Percentiles rank a stretch among this genome's conserved stretches.
Conservation (phyloP, 2,888 invertebrate genomes). For the Chymomyza fuscimana region DNA sequence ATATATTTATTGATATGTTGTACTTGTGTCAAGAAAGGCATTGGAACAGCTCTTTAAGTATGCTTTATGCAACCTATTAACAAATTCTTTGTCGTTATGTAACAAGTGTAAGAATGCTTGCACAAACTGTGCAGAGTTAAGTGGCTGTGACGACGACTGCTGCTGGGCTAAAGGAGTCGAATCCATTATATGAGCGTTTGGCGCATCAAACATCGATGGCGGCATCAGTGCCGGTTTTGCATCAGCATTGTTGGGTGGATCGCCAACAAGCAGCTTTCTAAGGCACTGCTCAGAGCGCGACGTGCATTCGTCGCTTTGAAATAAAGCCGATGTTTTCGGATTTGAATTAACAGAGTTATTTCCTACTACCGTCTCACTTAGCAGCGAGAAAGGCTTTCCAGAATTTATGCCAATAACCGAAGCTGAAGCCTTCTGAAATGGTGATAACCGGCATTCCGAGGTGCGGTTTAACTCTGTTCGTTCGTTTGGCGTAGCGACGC, state of each 20-base stretch:
- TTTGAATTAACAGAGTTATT: slow-evolving; percentile 18
- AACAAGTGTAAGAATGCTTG: slow-evolving; percentile 93
- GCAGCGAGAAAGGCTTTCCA: slow-evolving; percentile 36
- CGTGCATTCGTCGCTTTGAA: slow-evolving; percentile 46
- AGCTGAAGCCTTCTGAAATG: slow-evolving; percentile 40
- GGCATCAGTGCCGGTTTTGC: slow-evolving; percentile 90
- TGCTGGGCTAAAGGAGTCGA: slow-evolving; percentile 67
- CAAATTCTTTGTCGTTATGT: slow-evolving; percentile 92
- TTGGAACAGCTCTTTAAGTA: slow-evolving; percentile 89
- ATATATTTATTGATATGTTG: slow-evolving; percentile 65
- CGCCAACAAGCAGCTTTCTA: slow-evolving; percentile 51
- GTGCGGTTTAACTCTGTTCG: slow-evolving; percentile 25
- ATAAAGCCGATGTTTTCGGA: slow-evolving; percentile 35
- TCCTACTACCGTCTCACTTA: slow-evolving; percentile 69
- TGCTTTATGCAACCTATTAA: slow-evolving; percentile 93
- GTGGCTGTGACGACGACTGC: slow-evolving; percentile 81
- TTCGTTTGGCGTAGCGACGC: slow-evolving; percentile 84
- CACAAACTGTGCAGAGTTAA: slow-evolving; percentile 92
- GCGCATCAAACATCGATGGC: slow-evolving; percentile 90
- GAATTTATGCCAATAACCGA: slow-evolving; percentile 20
- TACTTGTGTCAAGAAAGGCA: slow-evolving; percentile 57
- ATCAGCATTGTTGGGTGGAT: slow-evolving; percentile 56
- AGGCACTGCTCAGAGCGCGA: slow-evolving; percentile 47
- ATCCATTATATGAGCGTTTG: slow-evolving; percentile 67
- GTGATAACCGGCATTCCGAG: slow-evolving; percentile 45